Conservation (phyloP, 1,140 invertebrate genomes). For the Saccostrea cuccullata region DNA sequence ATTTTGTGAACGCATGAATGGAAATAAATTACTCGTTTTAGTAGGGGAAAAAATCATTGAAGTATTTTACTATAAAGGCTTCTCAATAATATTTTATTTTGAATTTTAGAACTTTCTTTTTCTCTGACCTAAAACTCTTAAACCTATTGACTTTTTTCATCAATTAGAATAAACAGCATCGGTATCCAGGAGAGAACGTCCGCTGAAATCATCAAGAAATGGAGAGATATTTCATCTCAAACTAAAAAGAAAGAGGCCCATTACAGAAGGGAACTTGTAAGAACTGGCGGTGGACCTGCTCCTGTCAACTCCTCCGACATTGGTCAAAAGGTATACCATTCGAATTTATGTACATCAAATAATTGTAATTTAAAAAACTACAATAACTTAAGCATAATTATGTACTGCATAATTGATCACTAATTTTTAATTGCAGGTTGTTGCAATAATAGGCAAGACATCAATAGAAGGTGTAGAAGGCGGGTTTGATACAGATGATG, state of each 20-base stretch:
- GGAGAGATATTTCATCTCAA: background rate
- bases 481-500: background rate
- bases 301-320: background rate
- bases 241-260: background rate
- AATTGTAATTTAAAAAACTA: background rate
- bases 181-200: background rate
- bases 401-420: background rate
- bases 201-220: background rate
- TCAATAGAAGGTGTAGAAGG: background rate
- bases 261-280: background rate
- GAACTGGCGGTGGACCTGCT: background rate
- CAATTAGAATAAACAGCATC: background rate
- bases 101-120: too few relatives aligned
- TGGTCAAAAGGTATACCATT: background rate
- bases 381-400: too few relatives aligned
- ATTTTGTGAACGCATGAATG: too few relatives aligned
- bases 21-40: too few relatives aligned
- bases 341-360: background rate
- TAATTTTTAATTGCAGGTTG: background rate
- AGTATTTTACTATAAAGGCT: too few relatives aligned
- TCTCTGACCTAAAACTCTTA: too few relatives aligned
- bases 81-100: too few relatives aligned
- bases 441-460: background rate
- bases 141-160: too few relatives aligned
- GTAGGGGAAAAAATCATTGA: too few relatives aligned